These are phyloP conservation scores for Tenualosa ilisha DNA, from an alignment of 2,797 vertebrate species.

Conservation along the genomic window DNA sequence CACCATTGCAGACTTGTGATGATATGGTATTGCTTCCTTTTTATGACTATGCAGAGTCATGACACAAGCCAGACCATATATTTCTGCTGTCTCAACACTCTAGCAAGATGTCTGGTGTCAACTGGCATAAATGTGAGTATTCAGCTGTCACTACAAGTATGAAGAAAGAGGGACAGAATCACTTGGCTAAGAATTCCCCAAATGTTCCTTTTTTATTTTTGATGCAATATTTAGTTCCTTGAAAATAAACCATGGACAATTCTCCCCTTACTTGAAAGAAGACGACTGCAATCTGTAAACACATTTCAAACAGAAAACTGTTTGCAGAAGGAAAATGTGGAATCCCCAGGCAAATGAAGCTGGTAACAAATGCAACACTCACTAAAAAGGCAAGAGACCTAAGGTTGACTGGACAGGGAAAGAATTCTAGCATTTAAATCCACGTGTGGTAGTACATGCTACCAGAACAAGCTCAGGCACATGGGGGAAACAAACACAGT, in stretches of 20 bases:
- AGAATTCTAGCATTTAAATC: slow-evolving; percentile 60
- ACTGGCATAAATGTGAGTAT: background rate
- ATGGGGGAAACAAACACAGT: slow-evolving; percentile 2
- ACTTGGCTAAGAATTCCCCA: background rate
- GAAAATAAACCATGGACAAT: slow-evolving; percentile 60
- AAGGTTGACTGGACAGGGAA: slow-evolving; percentile 58
- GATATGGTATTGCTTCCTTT: background rate
- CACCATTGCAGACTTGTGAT: background rate
- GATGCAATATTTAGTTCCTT: slow-evolving; percentile 61
- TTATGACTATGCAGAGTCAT: background rate
- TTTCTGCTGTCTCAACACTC: background rate
- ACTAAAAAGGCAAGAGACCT: slow-evolving; percentile 55
- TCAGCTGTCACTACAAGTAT: slow-evolving; percentile 6
- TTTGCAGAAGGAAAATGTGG: slow-evolving; percentile 57
- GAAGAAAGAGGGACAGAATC: background rate
- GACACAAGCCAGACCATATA: background rate
- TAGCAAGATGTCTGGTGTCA: background rate
- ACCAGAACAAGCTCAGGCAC: slow-evolving; percentile 59
- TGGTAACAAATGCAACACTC: slow-evolving; percentile 57
- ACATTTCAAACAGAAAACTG: slow-evolving; percentile 59
- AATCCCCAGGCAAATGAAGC: slow-evolving; percentile 60
- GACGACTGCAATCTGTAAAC: slow-evolving; percentile 58
- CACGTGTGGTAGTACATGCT: slow-evolving; percentile 44
- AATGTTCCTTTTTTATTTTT: slow-evolving; percentile 53
- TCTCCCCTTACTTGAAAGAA: slow-evolving; percentile 54